Evolutionary conservation across 2,888 invertebrate species (phyloP), one percentile per base, ranked within the genome.

Genomic region (Hofmannophila pseudospretella): DNA sequence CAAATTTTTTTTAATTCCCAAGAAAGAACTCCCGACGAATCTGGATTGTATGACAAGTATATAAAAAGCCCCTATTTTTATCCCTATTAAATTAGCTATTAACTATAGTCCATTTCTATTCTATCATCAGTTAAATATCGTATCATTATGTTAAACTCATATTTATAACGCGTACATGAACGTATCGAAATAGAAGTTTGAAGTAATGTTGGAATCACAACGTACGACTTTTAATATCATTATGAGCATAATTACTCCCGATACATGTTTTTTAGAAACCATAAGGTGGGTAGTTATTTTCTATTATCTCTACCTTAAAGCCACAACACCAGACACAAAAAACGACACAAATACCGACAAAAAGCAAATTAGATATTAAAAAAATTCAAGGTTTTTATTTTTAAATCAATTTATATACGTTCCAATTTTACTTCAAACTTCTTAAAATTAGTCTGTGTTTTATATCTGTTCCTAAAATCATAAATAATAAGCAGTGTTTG

Each of bases 31-130:
- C 16, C n/a, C 33, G 45, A 46, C 47, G 51, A 52, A 51, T 45
- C 41, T 43, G 45, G 41, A 46, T 44, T 39, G 44, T 49, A 49
- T 36, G 47, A 48, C 23, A 23, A n/a, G n/a, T n/a, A 47, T 43
- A 42, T 46, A 41, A 77, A 73, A 81, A 75, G 73, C 77, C 72
- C 75, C 69, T 75, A 76, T 60, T 67, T 19, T 30, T 68, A 71
- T 66, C 60, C 71, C 80, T 81, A 79, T 75, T 71, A 65, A 74
- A 78, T 80, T 77, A 77, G 65, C 81, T 82, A 79, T 64, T 70
- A 73, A 52, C 73, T 78, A 78, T 72, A 72, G 54, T 75, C 59
- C 67, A 66, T 77, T 20, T 68, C 72, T 78, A 79, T 68, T 58
- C 69, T 79, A 80, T 58, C 50, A 58, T 34, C 68, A 73, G 68